These are phyloP conservation scores for Thera britannica DNA, from an alignment of 2,888 invertebrate genomes.

Conservation along the genomic window DNA sequence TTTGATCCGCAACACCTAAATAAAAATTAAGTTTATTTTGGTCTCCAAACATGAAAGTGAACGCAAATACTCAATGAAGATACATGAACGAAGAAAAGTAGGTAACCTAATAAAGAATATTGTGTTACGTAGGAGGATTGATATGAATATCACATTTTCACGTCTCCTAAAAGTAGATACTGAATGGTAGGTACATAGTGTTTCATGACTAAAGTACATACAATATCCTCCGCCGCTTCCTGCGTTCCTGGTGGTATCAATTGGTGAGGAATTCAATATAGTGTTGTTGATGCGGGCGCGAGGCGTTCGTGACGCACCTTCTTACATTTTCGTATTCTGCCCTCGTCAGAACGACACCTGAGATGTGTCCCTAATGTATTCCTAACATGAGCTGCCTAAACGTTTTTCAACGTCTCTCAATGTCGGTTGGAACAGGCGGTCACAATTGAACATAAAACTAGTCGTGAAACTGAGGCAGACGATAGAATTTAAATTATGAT, in stretches of 20 bases:
- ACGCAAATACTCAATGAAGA: slow-evolving; percentile 20
- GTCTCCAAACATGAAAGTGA: slow-evolving; percentile 6
- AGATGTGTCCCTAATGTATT: slow-evolving; percentile 56
- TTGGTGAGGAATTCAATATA: slow-evolving; percentile 77
- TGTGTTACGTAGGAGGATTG: slow-evolving; percentile 11
- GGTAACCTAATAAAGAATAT: slow-evolving; percentile 23
- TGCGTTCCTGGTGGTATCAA: slow-evolving; percentile 72
- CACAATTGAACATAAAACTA: slow-evolving; percentile 40
- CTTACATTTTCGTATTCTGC: slow-evolving; percentile 60
- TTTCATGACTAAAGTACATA: slow-evolving; percentile 48
- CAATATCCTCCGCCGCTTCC: slow-evolving; percentile 69
- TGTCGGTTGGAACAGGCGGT: slow-evolving; percentile 43
- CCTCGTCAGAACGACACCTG: slow-evolving; percentile 59
- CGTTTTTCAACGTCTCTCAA: slow-evolving; percentile 58
- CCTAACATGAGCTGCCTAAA: slow-evolving; percentile 47
- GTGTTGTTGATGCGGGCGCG: slow-evolving; percentile 62
- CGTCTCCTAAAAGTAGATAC: slow-evolving; percentile 24
- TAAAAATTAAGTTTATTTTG: slow-evolving; percentile 15
- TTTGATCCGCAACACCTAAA: slow-evolving; percentile 8
- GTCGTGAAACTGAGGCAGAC: slow-evolving; percentile 38
- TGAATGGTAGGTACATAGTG: slow-evolving; percentile 8
- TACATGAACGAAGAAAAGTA: slow-evolving; percentile 6
- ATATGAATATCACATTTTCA: slow-evolving; percentile 16
- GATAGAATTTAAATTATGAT: slow-evolving; percentile 40
- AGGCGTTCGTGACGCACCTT: slow-evolving; percentile 53